Conservation (phyloP, 2,797 vertebrate genomes). For the Urocyon cinereoargenteus region DNA sequence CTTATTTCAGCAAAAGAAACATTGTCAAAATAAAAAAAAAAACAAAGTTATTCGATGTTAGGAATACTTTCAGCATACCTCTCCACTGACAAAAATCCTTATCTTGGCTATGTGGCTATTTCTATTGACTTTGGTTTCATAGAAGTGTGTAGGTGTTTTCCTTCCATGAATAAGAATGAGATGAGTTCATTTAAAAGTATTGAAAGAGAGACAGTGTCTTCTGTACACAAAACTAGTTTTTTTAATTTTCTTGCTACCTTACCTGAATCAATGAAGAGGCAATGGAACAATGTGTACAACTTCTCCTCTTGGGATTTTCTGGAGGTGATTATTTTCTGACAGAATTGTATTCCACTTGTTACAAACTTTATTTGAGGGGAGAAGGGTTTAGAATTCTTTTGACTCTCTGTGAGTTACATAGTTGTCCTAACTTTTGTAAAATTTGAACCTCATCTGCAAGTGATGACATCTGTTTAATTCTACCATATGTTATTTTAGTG, state of each 20-base stretch:
- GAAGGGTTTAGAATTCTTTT: conserved; percentile 67
- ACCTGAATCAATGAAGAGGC: conserved; percentile 29
- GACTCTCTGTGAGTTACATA: conserved; percentile 53
- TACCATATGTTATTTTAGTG: conserved; percentile 48
- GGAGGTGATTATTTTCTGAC: conserved; percentile 71
- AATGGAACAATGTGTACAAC: conserved; percentile 66
- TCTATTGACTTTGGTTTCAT: conserved; percentile 70
- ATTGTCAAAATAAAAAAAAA: conserved; percentile 20
- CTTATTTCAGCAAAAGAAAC: conserved; percentile 60
- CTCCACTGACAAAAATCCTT: conserved; percentile 60
- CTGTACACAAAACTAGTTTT: conserved; percentile 66
- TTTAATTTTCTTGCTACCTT: conserved; percentile 71
- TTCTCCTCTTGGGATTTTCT: conserved; percentile 66
- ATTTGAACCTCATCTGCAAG: conserved; percentile 34
- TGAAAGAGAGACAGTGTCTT: conserved; percentile 66
- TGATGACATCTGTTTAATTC: conserved; percentile 63
- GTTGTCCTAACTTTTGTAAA: conserved; percentile 59
- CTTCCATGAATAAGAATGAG: conserved; percentile 79
- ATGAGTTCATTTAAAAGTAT: conserved; percentile 74
- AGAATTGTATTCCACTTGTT: conserved; percentile 54
- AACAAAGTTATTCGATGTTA: conserved; percentile 24
- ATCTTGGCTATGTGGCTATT: conserved; percentile 70
- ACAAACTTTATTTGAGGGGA: conserved; percentile 53
- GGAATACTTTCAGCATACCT: conserved; percentile 52
- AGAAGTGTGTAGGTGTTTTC: conserved; percentile 65